These are phyloP conservation scores for Podocnemis expansa DNA, from an alignment of 2,113 vertebrate species.

Conservation along the genomic window DNA sequence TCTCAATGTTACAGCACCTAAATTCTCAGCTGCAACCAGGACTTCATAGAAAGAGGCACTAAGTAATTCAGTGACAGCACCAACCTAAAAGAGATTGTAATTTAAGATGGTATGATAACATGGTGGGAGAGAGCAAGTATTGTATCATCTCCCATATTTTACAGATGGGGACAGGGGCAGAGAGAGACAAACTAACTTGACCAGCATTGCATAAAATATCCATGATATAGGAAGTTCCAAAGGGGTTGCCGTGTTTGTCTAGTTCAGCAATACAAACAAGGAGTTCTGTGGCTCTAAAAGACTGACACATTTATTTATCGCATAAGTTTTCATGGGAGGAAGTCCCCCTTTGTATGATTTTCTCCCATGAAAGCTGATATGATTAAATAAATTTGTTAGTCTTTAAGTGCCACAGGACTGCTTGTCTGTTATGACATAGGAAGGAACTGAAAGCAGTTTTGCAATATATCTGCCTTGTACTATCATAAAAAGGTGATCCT, in stretches of 20 bases:
- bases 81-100: neutral
- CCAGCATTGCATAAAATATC: neutral
- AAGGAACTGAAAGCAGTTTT: neutral
- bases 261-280: too few species aligned
- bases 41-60: neutral
- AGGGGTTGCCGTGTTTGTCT: too few species aligned
- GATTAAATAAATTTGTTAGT: too few species aligned
- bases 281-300: too few species aligned
- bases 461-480: neutral
- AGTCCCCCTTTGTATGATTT: too few species aligned
- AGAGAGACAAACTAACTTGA: neutral
- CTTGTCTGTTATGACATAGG: neutral
- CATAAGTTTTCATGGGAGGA: too few species aligned
- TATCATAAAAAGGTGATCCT: neutral
- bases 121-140: accelerated
- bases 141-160: neutral
- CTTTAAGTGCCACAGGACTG: too few species aligned
- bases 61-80: neutral
- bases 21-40: neutral
- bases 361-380: too few species aligned
- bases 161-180: neutral
- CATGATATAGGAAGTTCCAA: neutral
- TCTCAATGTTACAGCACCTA: neutral
- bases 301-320: too few species aligned
- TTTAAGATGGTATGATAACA: neutral